Percentiles rank a stretch among this genome's conserved stretches.
Evolutionary conservation across 1,140 invertebrate species (phyloP).

Genomic region (Drosophila arizonae): DNA sequence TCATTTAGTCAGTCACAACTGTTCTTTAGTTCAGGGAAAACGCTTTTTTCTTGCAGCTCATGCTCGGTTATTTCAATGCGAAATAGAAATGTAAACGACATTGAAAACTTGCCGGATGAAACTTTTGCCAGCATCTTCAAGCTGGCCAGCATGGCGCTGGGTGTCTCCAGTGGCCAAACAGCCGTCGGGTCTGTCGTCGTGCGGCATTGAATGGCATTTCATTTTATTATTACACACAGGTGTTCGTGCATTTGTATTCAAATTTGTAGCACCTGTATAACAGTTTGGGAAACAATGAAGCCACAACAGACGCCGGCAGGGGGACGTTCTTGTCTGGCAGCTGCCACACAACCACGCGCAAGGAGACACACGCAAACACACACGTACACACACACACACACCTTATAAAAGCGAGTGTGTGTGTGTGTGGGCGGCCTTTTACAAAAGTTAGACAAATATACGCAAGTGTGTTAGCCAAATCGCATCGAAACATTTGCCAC

Average conservation of each 20-base stretch:
- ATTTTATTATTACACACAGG: constrained; percentile 76
- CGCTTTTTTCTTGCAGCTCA: not conserved
- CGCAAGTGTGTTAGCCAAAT: constrained; percentile 59
- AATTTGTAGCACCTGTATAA: constrained; percentile 79
- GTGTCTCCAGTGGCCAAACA: constrained; percentile 43
- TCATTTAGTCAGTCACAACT: too few relatives aligned
- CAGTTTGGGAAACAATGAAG: constrained; percentile 74
- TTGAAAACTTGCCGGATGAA: constrained; percentile 56
- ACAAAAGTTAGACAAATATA: constrained; percentile 71
- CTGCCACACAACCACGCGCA: not conserved
- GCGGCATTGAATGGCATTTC: constrained; percentile 66
- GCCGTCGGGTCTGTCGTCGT: constrained; percentile 55
- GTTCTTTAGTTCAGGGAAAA: not conserved
- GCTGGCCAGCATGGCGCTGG: not conserved
- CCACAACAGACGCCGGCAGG: constrained; percentile 50
- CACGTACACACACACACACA: constrained; percentile 19
- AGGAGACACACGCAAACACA: too few relatives aligned
- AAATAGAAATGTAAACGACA: constrained; percentile 55
- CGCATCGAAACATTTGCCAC: constrained; percentile 68
- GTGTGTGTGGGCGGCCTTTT: constrained; percentile 27
- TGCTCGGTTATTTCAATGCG: constrained; percentile 49
- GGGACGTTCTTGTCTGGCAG: constrained; percentile 26
- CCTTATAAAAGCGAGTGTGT: constrained; percentile 24
- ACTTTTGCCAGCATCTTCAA: constrained; percentile 35
- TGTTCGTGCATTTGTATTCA: constrained; percentile 75